A percentile compares a stretch with the other conserved stretches of the same genome.
Evolutionary conservation across 1,140 invertebrate genomes (phyloP).

Genomic region (Monomorium pharaonis): DNA sequence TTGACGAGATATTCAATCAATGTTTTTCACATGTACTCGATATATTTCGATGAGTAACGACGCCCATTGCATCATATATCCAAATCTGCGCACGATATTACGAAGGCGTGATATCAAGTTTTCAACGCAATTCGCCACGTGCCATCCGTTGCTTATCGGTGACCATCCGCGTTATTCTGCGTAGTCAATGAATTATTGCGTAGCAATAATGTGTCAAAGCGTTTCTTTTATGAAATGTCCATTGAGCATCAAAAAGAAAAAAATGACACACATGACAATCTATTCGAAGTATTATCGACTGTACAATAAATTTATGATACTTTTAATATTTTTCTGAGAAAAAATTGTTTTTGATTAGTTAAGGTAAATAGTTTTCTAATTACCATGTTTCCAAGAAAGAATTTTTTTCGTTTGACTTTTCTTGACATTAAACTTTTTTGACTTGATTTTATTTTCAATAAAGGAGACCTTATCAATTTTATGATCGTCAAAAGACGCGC

Average conservation of each 20-base stretch:
- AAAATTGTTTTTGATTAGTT: not conserved
- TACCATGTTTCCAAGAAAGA: not conserved
- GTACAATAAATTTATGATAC: not conserved
- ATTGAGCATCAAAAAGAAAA: not conserved
- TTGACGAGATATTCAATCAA: not conserved
- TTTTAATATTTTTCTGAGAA: not conserved
- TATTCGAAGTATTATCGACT: not conserved
- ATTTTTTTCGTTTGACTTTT: not conserved
- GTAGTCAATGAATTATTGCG: slow-evolving; percentile 59
- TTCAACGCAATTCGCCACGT: not conserved
- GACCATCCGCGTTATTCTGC: slow-evolving; percentile 21
- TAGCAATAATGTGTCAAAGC: slow-evolving; percentile 51
- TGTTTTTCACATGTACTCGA: not conserved
- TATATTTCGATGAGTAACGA: not conserved
- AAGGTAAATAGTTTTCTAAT: not conserved
- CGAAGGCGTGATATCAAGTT: slow-evolving; percentile 15
- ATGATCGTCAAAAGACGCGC: not conserved
- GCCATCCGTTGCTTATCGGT: not conserved
- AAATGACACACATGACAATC: not conserved
- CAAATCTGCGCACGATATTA: not conserved
- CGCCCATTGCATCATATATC: not conserved
- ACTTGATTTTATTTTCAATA: not conserved
- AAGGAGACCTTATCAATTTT: not conserved
- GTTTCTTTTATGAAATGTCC: slow-evolving; percentile 53
- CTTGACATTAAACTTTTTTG: not conserved